A percentile compares a stretch with the other conserved stretches of the same genome.
Evolutionary conservation across 2,888 invertebrate species (phyloP).

Genomic region (Eupithecia abbreviata): DNA sequence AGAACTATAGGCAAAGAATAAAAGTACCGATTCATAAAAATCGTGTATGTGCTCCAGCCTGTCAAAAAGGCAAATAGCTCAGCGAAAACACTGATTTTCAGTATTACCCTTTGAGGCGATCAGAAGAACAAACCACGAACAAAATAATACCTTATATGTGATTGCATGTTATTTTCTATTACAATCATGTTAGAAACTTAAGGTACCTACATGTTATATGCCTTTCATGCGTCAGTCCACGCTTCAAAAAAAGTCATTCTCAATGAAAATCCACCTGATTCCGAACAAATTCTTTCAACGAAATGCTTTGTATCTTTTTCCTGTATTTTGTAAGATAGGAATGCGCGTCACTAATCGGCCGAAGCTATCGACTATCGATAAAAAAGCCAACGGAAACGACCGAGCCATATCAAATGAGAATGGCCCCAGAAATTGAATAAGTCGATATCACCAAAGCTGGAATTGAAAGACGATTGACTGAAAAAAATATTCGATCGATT

Average conservation of each 20-base stretch:
- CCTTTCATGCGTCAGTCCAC: background rate
- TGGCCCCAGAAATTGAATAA: conserved; percentile 79
- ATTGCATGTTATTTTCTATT: too few relatives aligned
- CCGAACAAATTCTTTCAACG: conserved; percentile 61
- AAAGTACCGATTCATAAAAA: too few relatives aligned
- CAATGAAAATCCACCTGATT: conserved; percentile 55
- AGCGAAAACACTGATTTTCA: too few relatives aligned
- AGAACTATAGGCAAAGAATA: too few relatives aligned
- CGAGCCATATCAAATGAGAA: conserved; percentile 74
- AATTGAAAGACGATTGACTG: conserved; percentile 78
- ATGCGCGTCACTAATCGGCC: conserved; percentile 77
- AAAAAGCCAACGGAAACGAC: conserved; percentile 75
- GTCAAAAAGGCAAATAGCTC: too few relatives aligned
- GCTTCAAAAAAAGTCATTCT: background rate
- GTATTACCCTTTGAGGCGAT: too few relatives aligned
- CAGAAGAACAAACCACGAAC: too few relatives aligned
- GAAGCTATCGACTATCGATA: conserved; percentile 64
- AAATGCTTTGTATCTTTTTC: conserved; percentile 10
- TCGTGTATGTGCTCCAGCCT: too few relatives aligned
- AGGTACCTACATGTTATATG: too few relatives aligned
- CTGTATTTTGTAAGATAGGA: conserved; percentile 65
- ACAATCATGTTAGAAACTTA: too few relatives aligned
- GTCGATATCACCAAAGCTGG: conserved; percentile 77
- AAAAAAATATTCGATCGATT: conserved; percentile 74
- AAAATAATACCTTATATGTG: too few relatives aligned